Percentiles rank a stretch among this genome's conserved stretches.
phyloP scores from a whole-genome alignment of 2,888 invertebrate genomes.

The Drosophila vallismaia region DNA sequence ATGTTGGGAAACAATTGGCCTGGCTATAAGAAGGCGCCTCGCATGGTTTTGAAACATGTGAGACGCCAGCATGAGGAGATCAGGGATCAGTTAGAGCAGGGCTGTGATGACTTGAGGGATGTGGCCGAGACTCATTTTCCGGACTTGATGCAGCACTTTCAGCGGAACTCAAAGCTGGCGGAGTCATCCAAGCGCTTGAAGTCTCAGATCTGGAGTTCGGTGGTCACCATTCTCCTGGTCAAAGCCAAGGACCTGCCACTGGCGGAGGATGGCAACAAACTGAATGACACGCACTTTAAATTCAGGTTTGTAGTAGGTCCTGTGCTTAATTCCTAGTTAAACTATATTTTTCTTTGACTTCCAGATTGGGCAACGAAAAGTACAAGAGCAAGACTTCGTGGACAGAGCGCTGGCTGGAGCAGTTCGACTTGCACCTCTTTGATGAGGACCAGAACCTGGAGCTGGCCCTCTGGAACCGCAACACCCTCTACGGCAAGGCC shows the following conservation, averaged over 20 bases:
- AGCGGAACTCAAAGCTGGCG: slow-evolving; percentile 90
- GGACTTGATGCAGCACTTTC: slow-evolving; percentile 87
- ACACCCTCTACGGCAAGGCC: slow-evolving; percentile 86
- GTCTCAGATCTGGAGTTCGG: slow-evolving; percentile 98
- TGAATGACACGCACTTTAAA: slow-evolving; percentile 97
- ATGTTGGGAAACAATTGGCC: slow-evolving; percentile 56
- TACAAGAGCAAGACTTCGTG: slow-evolving; percentile 96
- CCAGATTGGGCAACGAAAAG: slow-evolving; percentile 97
- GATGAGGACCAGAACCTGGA: slow-evolving; percentile 97
- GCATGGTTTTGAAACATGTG: slow-evolving; percentile 70
- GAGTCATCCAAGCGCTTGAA: slow-evolving; percentile 94
- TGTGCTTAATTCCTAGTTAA: not conserved
- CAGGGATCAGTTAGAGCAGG: slow-evolving; percentile 63
- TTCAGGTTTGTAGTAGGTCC: slow-evolving; percentile 87
- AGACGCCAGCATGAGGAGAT: slow-evolving; percentile 63
- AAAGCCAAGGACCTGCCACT: slow-evolving; percentile 96
- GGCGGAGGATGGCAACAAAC: slow-evolving; percentile 92
- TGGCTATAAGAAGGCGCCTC: slow-evolving; percentile 48
- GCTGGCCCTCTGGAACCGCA: slow-evolving; percentile 91
- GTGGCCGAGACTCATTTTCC: slow-evolving; percentile 48
- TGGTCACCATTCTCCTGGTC: slow-evolving; percentile 98
- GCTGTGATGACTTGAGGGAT: slow-evolving; percentile 70
- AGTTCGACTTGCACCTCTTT: slow-evolving; percentile 98
- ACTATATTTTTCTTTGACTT: not conserved
- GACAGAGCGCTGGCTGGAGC: slow-evolving; percentile 97